Evolutionary conservation across 2,888 invertebrate genomes (phyloP), one percentile per base, ranked within the genome.

Genomic region (Minunthozetes semirufus): DNA sequence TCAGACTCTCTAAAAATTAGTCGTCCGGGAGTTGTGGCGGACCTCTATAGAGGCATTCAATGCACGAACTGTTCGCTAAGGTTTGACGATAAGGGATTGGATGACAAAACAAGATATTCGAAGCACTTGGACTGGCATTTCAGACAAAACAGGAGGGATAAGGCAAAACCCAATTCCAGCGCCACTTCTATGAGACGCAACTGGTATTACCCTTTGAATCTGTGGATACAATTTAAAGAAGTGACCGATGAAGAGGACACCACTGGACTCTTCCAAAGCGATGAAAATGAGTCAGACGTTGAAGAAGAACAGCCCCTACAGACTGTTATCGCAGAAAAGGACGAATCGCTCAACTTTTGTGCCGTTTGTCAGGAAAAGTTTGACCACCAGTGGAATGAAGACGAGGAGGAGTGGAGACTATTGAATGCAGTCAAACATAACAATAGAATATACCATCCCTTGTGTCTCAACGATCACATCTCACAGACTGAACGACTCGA

Each of bases 121-220:
- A 92, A 93, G 82, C 99, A 99, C 85, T 87, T 98, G 76, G 98
- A 99, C 85, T 98, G 98, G 97, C 99, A 99, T 85, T 98, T 98
- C 85, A 85, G 94, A 0, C 93, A 94, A 83, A 98, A 98, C 85
- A 85, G 94, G 1, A 87, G 90, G 74, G 94, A 93, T 80, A 88
- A 93, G 78, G 93, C 72, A 33, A 73, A 74, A 42, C 74, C 73
- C 8, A 56, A 38, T 42, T 66, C 73, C 25, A 19, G n/a, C 6
- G 42, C 53, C 8, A 48, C 74, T 8, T 48, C 48, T 0, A 15
- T 46, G 22, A 29, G 48, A 13, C 50, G 75, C 8, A 46, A 61
- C 19, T 77, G 76, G 76, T 76, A 71, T 71, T 76, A 72, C 17
- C 29, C 72, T 8, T 25, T 75, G 11, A 73, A 76, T 70, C 50